Percentiles rank a stretch among this genome's conserved stretches.
phyloP scores from a whole-genome alignment of 2,113 vertebrate genomes.

The Eclectus roratus region DNA sequence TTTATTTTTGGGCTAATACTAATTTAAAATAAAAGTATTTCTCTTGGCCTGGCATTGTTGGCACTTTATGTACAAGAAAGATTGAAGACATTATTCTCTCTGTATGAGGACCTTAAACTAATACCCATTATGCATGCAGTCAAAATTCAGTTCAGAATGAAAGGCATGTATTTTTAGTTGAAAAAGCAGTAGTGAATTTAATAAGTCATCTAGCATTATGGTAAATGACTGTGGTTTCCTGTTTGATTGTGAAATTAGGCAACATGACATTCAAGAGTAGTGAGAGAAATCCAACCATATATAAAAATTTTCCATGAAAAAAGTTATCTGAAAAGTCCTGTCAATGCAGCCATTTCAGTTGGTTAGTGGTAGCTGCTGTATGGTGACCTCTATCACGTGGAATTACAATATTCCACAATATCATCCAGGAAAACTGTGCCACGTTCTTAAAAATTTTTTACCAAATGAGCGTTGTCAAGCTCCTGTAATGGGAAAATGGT shows the following conservation, averaged over 20 bases:
- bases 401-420: neutral
- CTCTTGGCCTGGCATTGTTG: neutral
- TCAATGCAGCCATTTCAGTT: neutral
- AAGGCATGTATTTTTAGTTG: neutral
- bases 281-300: neutral
- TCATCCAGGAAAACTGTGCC: neutral
- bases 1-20: neutral
- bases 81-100: neutral
- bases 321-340: neutral
- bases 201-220: neutral
- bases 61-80: neutral
- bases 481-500: neutral
- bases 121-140: neutral
- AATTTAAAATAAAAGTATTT: neutral
- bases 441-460: neutral
- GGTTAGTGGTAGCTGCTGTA: neutral
- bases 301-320: neutral
- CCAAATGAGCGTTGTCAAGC: neutral
- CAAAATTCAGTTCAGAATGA: neutral
- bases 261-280: neutral
- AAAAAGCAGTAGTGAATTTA: neutral
- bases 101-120: neutral
- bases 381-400: neutral
- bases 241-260: neutral
- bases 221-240: neutral